phyloP scores from a whole-genome alignment of 2,797 vertebrate genomes.

The Chelon auratus region DNA sequence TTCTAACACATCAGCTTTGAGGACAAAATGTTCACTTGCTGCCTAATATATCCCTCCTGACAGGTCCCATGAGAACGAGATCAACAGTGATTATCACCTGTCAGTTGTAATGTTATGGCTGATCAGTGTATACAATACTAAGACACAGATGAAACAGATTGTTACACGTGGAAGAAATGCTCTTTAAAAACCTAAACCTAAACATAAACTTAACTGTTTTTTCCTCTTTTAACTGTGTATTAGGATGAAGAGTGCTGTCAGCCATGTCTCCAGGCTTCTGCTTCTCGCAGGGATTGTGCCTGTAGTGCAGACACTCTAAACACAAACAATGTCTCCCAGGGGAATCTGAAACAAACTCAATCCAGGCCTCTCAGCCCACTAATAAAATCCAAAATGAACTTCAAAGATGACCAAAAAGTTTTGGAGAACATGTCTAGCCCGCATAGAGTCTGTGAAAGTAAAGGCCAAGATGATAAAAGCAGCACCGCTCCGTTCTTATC shows the following conservation, averaged over 20 bases:
- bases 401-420: constrained; percentile 3
- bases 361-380: not conserved
- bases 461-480: constrained; percentile 13
- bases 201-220: not conserved
- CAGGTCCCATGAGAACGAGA: too few relatives aligned
- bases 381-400: not conserved
- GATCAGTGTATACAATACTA: too few relatives aligned
- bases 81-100: too few relatives aligned
- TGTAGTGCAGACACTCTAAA: constrained; percentile 15
- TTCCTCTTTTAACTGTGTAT: constrained; percentile 11
- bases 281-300: constrained; percentile 7
- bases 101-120: too few relatives aligned
- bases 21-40: too few relatives aligned
- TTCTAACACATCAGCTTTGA: too few relatives aligned
- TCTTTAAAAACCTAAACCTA: not conserved
- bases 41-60: too few relatives aligned
- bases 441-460: not conserved
- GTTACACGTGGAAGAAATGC: not conserved
- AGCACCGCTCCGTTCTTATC: not conserved
- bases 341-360: constrained; percentile 13
- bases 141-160: not conserved
- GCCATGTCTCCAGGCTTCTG: constrained; percentile 20
- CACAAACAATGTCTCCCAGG: not conserved
- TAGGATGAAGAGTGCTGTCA: constrained; percentile 57
- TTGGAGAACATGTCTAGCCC: not conserved